Evolutionary conservation across 2,113 vertebrate species (phyloP).

Genomic region (Periophthalmodon schlosseri): DNA sequence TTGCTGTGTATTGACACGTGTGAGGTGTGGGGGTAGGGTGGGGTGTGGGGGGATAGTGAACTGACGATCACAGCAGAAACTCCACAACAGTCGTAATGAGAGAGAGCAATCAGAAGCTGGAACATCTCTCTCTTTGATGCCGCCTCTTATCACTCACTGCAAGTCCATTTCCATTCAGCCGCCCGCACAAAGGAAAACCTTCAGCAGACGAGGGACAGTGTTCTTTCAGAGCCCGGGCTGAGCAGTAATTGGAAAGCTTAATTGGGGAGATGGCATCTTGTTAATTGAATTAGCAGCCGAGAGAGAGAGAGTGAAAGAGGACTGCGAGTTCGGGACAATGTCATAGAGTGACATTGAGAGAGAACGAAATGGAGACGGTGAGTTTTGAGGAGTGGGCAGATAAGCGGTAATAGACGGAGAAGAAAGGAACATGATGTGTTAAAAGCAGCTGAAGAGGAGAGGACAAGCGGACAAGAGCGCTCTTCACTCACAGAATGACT

Average conservation of each 20-base stretch:
- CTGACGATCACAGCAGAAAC: constrained; percentile 1
- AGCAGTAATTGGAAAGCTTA: constrained; percentile 73
- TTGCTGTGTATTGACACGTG: constrained; percentile 1
- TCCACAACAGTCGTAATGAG: constrained; percentile 22
- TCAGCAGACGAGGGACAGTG: constrained; percentile 27
- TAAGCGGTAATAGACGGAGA: constrained; percentile 28
- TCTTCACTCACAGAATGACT: constrained; percentile 30
- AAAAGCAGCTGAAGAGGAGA: constrained; percentile 28
- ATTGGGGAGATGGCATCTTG: constrained; percentile 77
- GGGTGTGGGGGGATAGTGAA: constrained; percentile 15
- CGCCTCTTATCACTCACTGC: constrained; percentile 67
- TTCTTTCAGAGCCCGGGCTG: constrained; percentile 51
- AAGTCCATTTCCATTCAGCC: constrained; percentile 69
- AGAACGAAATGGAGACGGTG: constrained; percentile 20
- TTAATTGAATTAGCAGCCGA: constrained; percentile 77
- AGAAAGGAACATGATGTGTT: constrained; percentile 40
- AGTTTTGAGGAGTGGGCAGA: constrained; percentile 34
- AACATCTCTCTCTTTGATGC: constrained; percentile 38
- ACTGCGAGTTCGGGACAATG: constrained; percentile 60
- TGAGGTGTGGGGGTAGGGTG: too few relatives aligned
- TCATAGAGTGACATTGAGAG: constrained; percentile 51
- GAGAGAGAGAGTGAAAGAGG: constrained; percentile 26
- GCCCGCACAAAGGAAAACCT: constrained; percentile 60
- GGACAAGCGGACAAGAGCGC: constrained; percentile 30
- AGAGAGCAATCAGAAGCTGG: constrained; percentile 30